Conservation (phyloP, 2,888 invertebrate genomes). For the Caenorhabditis sp. region DNA sequence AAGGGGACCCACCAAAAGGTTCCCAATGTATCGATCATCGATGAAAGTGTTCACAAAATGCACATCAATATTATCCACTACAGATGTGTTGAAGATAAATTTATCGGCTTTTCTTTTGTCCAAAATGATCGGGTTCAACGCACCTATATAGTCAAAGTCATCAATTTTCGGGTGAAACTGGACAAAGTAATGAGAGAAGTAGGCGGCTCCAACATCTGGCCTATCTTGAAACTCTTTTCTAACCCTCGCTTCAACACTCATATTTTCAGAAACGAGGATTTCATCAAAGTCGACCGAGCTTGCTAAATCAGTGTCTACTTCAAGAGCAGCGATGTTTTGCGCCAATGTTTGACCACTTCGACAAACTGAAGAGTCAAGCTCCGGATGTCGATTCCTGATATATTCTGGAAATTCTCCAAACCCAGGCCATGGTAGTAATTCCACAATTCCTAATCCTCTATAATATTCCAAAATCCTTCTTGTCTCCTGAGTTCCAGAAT, state of each 20-base stretch:
- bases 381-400: constrained; percentile 1
- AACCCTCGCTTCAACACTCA: constrained; percentile 11
- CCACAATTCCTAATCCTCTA: constrained; percentile 16
- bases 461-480: constrained; percentile 42
- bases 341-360: constrained; percentile 45
- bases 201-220: constrained; percentile 17
- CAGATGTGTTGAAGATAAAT: constrained; percentile 24
- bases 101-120: background rate
- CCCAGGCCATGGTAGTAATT: constrained; percentile 22
- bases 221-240: constrained; percentile 8
- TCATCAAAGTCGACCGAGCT: constrained; percentile 55
- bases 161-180: constrained; percentile 17
- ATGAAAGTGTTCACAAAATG: constrained; percentile 18
- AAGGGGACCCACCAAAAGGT: too few relatives aligned
- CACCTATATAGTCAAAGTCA: constrained; percentile 11
- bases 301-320: constrained; percentile 34
- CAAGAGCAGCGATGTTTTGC: constrained; percentile 48
- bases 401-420: constrained; percentile 12
- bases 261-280: constrained; percentile 22
- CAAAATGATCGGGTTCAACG: background rate
- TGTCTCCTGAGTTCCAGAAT: constrained; percentile 41
- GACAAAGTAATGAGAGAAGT: constrained; percentile 15
- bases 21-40: background rate
- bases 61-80: constrained; percentile 21
- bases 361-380: constrained; percentile 26